Evolutionary conservation across 2,113 vertebrate genomes (phyloP).

Genomic region (Anser brachyrhynchus): DNA sequence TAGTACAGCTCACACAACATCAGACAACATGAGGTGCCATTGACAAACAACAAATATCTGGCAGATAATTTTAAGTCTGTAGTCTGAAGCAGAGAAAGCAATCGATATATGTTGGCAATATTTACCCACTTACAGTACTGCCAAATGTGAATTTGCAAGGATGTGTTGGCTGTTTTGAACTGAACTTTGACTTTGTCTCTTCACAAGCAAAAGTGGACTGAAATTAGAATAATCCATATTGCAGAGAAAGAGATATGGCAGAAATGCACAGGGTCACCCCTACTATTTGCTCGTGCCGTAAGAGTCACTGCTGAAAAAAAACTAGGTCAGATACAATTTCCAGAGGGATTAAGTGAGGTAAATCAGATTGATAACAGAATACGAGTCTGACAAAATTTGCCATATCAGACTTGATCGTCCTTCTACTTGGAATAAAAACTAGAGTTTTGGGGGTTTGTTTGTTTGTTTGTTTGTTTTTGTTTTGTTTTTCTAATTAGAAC

Average conservation of each 20-base stretch:
- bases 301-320: conserved; percentile 52
- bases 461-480: no score
- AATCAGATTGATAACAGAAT: conserved; percentile 56
- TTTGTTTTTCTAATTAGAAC: not conserved
- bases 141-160: conserved; percentile 57
- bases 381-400: not conserved
- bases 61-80: not conserved
- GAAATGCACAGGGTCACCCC: conserved; percentile 49
- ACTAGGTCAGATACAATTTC: conserved; percentile 57
- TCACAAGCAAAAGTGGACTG: not conserved
- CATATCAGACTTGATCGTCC: not conserved
- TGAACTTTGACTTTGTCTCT: conserved; percentile 41
- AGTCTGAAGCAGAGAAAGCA: conserved; percentile 16
- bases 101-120: conserved; percentile 53
- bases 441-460: no score
- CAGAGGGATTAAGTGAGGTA: conserved; percentile 56
- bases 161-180: conserved; percentile 13
- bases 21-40: not conserved
- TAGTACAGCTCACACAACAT: not conserved
- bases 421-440: not conserved
- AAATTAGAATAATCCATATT: conserved; percentile 24
- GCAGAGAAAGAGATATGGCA: conserved; percentile 27
- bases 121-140: conserved; percentile 30
- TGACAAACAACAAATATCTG: not conserved
- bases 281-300: conserved; percentile 16